Base-by-base conservation (phyloP, 2,113 vertebrate species). In the Phylloscopus trochilus region DNA sequence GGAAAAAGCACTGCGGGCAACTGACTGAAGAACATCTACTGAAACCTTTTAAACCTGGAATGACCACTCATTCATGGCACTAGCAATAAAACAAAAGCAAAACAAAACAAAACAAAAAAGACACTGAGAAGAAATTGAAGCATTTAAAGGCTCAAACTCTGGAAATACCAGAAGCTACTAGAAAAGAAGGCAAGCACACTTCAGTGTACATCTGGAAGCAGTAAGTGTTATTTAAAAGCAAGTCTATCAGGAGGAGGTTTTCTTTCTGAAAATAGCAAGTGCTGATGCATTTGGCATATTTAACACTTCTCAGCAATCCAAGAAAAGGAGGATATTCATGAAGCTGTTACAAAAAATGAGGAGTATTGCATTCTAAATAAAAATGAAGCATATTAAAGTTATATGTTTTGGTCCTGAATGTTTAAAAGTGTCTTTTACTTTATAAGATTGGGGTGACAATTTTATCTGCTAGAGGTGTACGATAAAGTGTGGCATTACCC, bases 211-310 rank as follows among this genome's bases (percentile, higher is more conserved):
- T 82, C 83, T 93, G 83, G 76, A 95, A 94, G 49, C 73, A 83
- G 59, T 80, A 93, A 85, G 69, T 87, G 72, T 89, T 92, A 79
- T 80, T 96, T 77, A 63, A 86, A 96, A 93, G 60, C 64, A 90
- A 91, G 76, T 80, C 80, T 74, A 83, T 53, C 64, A 89, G 76
- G 86, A 94, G 41, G 58, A 95, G 79, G 56, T 66, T 96, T 92
- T 89, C 76, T 64, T 90, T 83, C 60, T 72, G 76, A 89, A 94
- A 94, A 89, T 56, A 94, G 59, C 51, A 86, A 93, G 47, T 59
- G 60, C 79, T 81, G 79, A 83, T 94, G 76, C 76, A 83, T 81
- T 94, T 92, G 72, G 64, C 43, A 9, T 90, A 56, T 78, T 93
- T 93, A 93, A 88, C 51, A 87, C 89, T 77, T 90, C 87, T 67